phyloP scores from a whole-genome alignment of 1,140 invertebrate species.

The Ptiloglossa arizonensis region DNA sequence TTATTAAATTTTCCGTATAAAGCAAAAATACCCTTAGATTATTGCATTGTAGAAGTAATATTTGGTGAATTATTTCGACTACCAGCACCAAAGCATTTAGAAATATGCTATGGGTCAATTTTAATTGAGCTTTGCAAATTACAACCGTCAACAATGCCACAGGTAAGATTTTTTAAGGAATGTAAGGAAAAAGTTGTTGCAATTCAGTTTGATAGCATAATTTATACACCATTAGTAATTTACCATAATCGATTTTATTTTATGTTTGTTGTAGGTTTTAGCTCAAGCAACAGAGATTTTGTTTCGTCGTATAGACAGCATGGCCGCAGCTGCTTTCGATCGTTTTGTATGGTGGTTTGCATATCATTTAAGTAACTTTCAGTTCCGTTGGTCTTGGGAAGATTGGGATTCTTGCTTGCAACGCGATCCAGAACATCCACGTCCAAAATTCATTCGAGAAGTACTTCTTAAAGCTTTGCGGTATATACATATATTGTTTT shows the following conservation, averaged over 20 bases:
- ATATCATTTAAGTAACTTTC: slow-evolving; percentile 99
- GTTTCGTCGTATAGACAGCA: slow-evolving; percentile 96
- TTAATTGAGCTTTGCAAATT: slow-evolving; percentile 98
- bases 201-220: too few species aligned
- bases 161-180: slow-evolving; percentile 83
- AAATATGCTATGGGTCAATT: slow-evolving; percentile 97
- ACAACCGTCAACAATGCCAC: slow-evolving; percentile 97
- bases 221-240: too few species aligned
- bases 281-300: slow-evolving; percentile 99
- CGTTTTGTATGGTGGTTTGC: slow-evolving; percentile 99
- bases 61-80: slow-evolving; percentile 97
- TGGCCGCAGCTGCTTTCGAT: slow-evolving; percentile 98
- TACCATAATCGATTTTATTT: too few species aligned
- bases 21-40: slow-evolving; percentile 97
- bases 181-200: not conserved
- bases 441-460: slow-evolving; percentile 97
- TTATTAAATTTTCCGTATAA: slow-evolving; percentile 96
- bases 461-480: slow-evolving; percentile 94
- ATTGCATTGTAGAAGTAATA: slow-evolving; percentile 98
- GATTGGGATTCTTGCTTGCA: slow-evolving; percentile 94
- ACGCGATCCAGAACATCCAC: slow-evolving; percentile 94
- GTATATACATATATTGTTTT: slow-evolving; percentile 68
- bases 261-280: slow-evolving; percentile 83
- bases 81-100: slow-evolving; percentile 93
- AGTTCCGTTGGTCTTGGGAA: slow-evolving; percentile 99